phyloP scores from a whole-genome alignment of 2,113 vertebrate species.

The Tetraodon nigroviridis region DNA sequence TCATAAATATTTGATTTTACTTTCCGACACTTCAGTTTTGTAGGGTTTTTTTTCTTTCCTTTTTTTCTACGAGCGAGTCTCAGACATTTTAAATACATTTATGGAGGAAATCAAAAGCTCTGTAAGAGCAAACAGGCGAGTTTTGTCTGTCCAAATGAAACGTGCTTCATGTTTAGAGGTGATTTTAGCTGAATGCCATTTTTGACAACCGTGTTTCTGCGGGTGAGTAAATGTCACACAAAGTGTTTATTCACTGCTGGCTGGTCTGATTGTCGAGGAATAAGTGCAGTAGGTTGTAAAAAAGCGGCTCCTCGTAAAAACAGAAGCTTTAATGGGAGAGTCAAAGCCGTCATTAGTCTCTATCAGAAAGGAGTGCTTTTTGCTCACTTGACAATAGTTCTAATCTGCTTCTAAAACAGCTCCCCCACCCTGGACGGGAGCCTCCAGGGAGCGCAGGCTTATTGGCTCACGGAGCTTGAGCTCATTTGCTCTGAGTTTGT shows the following conservation, averaged over 20 bases:
- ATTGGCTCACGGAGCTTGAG: conserved; percentile 32
- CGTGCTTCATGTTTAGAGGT: not conserved
- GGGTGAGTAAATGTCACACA: not conserved
- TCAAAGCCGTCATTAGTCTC: conserved; percentile 17
- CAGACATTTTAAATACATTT: not conserved
- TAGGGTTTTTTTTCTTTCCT: not conserved
- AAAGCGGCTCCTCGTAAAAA: conserved; percentile 2
- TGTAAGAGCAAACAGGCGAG: not conserved
- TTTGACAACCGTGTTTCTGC: too few species aligned
- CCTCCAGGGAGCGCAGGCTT: conserved; percentile 37
- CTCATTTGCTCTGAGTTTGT: conserved; percentile 46
- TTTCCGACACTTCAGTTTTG: not conserved
- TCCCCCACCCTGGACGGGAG: conserved; percentile 18
- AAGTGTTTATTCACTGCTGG: not conserved
- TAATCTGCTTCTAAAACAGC: conserved; percentile 41
- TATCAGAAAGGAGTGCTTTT: conserved; percentile 37
- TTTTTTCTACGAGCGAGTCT: not conserved
- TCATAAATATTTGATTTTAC: conserved; percentile 6
- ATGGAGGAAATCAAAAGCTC: not conserved
- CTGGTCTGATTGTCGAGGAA: not conserved
- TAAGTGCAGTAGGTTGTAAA: not conserved
- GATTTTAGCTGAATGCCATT: not conserved
- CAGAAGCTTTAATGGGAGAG: not conserved
- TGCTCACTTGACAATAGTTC: conserved; percentile 32
- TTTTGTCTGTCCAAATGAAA: not conserved